Evolutionary conservation across 2,888 invertebrate genomes (phyloP).

Genomic region (Watsonalla binaria): DNA sequence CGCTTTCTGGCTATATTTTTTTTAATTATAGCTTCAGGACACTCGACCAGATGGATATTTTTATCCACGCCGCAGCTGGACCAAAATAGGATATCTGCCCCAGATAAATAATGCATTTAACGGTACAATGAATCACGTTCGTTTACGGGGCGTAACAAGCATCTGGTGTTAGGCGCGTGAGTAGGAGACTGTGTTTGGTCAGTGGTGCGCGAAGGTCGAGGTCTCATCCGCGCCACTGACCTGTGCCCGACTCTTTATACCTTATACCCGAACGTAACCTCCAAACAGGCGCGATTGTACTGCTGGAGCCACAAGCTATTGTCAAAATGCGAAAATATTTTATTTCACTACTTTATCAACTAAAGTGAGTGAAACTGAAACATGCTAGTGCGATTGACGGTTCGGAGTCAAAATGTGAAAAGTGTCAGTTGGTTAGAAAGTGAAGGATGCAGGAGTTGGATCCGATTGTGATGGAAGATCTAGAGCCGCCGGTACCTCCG

Average conservation of each 20-base stretch:
- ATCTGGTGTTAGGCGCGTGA: constrained; percentile 57
- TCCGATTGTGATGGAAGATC: constrained; percentile 20
- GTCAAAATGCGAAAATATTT: constrained; percentile 9
- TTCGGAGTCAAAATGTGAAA: constrained; percentile 24
- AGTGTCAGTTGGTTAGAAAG: constrained; percentile 13
- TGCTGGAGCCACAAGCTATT: neutral
- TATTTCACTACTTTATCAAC: constrained; percentile 54
- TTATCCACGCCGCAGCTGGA: neutral
- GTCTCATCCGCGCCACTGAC: constrained; percentile 54
- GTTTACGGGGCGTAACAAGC: constrained; percentile 46
- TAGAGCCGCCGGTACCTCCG: constrained; percentile 55
- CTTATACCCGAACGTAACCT: constrained; percentile 15
- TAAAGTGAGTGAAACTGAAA: constrained; percentile 58
- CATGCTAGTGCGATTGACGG: constrained; percentile 14
- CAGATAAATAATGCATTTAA: constrained; percentile 18
- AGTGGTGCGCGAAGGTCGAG: constrained; percentile 71
- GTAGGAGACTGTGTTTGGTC: constrained; percentile 57
- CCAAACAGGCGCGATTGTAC: neutral
- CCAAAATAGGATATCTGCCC: constrained; percentile 11
- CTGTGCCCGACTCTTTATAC: constrained; percentile 27
- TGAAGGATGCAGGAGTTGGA: constrained; percentile 39
- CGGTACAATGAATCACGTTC: constrained; percentile 33
- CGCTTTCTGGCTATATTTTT: neutral
- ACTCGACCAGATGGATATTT: neutral
- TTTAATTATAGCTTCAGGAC: neutral